Conservation (phyloP, 2,113 vertebrate genomes). For the Dromas ardeola region DNA sequence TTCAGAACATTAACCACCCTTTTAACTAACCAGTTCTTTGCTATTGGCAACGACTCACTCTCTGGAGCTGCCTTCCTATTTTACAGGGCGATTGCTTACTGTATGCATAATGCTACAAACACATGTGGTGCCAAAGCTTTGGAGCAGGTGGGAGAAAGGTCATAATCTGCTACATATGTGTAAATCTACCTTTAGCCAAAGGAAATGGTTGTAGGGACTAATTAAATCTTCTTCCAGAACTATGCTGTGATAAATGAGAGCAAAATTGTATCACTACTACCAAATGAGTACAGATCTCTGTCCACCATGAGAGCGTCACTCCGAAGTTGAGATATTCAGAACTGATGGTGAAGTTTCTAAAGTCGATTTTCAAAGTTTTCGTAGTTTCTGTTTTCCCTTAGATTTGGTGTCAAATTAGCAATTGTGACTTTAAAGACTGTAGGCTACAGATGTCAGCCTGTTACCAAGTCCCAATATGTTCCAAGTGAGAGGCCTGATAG, state of each 20-base stretch:
- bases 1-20: constrained; percentile 27
- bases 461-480: neutral
- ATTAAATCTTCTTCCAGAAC: neutral
- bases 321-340: neutral
- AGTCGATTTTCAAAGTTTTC: neutral
- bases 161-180: neutral
- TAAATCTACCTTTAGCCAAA: neutral
- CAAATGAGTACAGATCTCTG: neutral
- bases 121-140: neutral
- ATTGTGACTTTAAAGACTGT: neutral
- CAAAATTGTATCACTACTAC: neutral
- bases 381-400: neutral
- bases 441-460: neutral
- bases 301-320: rapidly evolving
- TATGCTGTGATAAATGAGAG: neutral
- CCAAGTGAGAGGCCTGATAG: neutral
- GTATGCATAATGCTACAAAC: neutral
- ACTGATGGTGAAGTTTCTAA: neutral
- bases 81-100: neutral
- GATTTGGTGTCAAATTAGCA: neutral
- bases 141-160: neutral
- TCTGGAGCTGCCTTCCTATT: neutral
- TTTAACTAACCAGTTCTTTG: neutral
- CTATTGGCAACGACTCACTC: neutral
- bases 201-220: neutral